Evolutionary conservation across 2,888 invertebrate genomes (phyloP).

Genomic region (Sinelater perroti): DNA sequence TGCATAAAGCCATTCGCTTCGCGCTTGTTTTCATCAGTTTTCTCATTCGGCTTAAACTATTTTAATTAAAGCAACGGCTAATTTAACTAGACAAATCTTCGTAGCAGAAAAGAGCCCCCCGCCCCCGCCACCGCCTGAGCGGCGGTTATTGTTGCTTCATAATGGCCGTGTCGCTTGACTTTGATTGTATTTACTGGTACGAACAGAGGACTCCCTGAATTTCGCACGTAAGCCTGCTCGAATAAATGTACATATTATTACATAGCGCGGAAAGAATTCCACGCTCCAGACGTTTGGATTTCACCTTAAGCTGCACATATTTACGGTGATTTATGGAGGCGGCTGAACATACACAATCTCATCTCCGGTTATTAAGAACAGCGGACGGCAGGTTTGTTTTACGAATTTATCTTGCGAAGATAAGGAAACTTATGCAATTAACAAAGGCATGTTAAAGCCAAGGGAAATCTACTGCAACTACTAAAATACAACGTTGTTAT

Average conservation of each 20-base stretch:
- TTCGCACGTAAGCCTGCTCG: conserved; percentile 15
- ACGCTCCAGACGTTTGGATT: conserved; percentile 7
- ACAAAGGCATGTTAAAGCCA: too few relatives aligned
- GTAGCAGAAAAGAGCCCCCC: conserved; percentile 49
- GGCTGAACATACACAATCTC: conserved; percentile 12
- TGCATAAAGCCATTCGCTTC: conserved; percentile 52
- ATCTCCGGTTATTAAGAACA: conserved; percentile 10
- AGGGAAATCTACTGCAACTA: too few relatives aligned
- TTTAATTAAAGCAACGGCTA: conserved; percentile 62
- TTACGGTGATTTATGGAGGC: conserved; percentile 18
- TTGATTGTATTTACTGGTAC: conserved; percentile 34
- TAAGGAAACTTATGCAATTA: too few relatives aligned
- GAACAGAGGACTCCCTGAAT: conserved; percentile 16
- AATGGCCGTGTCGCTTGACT: conserved; percentile 40
- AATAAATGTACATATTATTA: conserved; percentile 15
- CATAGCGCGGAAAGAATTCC: conserved; percentile 6
- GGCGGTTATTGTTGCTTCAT: conserved; percentile 49
- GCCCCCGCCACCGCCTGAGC: conserved; percentile 28
- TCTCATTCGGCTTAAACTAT: conserved; percentile 60
- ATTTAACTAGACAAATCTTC: conserved; percentile 61
- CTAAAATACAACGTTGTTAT: too few relatives aligned
- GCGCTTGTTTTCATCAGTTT: conserved; percentile 57
- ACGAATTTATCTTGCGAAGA: too few relatives aligned
- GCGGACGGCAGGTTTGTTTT: not conserved
- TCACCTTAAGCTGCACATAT: conserved; percentile 8